These are phyloP conservation scores for Leptogaster cylindrica DNA, from an alignment of 2,888 invertebrate species.

Conservation along the genomic window DNA sequence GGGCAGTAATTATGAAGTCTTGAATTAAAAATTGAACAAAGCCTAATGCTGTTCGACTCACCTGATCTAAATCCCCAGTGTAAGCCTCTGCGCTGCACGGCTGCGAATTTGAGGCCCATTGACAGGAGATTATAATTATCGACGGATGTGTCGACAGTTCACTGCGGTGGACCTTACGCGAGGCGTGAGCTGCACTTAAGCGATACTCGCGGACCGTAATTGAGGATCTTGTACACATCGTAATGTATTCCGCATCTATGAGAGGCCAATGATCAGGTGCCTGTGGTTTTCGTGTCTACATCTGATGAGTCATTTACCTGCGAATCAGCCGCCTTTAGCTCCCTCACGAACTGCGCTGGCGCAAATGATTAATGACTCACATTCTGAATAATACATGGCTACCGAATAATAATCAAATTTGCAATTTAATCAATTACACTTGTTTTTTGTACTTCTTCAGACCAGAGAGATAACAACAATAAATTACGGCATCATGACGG, in stretches of 20 bases:
- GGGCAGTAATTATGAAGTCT: conserved; percentile 40
- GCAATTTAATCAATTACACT: conserved; percentile 34
- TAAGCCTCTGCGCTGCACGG: not conserved
- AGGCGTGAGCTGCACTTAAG: conserved; percentile 10
- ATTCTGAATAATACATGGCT: conserved; percentile 22
- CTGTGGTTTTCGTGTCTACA: conserved; percentile 2
- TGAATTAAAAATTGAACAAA: conserved; percentile 37
- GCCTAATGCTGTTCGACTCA: conserved; percentile 1
- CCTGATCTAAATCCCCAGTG: conserved; percentile 20
- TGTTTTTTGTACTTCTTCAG: not conserved
- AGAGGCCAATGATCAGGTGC: conserved; percentile 2
- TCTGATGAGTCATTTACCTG: conserved; percentile 30
- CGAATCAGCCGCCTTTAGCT: not conserved
- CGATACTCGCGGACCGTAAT: conserved; percentile 14
- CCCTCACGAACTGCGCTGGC: not conserved
- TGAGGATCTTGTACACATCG: conserved; percentile 9
- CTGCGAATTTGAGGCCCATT: conserved; percentile 15
- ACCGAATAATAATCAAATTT: conserved; percentile 34
- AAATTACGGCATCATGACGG: conserved; percentile 3
- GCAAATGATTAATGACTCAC: conserved; percentile 21
- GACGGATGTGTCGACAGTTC: conserved; percentile 9
- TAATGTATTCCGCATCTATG: conserved; percentile 1
- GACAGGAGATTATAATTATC: conserved; percentile 27
- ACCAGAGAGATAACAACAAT: not conserved
- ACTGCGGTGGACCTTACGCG: not conserved